Evolutionary conservation across 2,888 invertebrate species (phyloP).

Genomic region (Bembecia ichneumoniformis): DNA sequence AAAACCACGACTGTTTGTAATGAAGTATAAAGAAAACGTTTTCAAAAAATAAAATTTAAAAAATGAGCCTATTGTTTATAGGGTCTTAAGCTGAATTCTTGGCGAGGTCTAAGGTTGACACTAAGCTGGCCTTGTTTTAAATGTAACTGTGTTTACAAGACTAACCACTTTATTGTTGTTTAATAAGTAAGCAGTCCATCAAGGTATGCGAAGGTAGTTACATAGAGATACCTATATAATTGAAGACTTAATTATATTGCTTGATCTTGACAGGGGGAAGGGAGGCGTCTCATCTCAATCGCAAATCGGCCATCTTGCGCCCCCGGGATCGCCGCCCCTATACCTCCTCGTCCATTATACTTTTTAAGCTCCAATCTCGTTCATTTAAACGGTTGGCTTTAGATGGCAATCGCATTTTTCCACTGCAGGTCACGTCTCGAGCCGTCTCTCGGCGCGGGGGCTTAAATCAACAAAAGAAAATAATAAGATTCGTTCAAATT

Average conservation of each 20-base stretch:
- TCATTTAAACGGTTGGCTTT: constrained; percentile 81
- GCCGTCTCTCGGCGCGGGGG: constrained; percentile 71
- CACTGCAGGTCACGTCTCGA: constrained; percentile 78
- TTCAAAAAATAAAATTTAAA: too few species aligned
- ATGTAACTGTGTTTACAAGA: too few species aligned
- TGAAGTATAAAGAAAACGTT: too few species aligned
- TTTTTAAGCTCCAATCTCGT: constrained; percentile 82
- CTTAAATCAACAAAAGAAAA: constrained; percentile 80
- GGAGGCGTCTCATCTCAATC: constrained; percentile 69
- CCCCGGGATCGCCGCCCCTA: constrained; percentile 54
- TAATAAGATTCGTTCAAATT: constrained; percentile 82
- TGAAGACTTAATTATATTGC: constrained; percentile 63
- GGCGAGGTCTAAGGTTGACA: too few species aligned
- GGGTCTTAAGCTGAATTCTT: too few species aligned
- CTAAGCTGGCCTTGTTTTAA: too few species aligned
- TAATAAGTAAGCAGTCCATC: too few species aligned
- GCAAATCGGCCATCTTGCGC: constrained; percentile 72
- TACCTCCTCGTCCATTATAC: constrained; percentile 75
- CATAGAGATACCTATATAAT: constrained; percentile 7
- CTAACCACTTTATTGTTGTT: too few species aligned
- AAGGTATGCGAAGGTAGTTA: not conserved
- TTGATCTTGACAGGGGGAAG: constrained; percentile 50
- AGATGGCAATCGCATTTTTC: constrained; percentile 81
- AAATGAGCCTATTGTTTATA: too few species aligned
- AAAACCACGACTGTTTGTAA: too few species aligned